A percentile compares a stretch with the other conserved stretches of the same genome.
These are phyloP conservation scores for Bellardia bayeri DNA, from an alignment of 2,888 invertebrate species.

Conservation along the genomic window DNA sequence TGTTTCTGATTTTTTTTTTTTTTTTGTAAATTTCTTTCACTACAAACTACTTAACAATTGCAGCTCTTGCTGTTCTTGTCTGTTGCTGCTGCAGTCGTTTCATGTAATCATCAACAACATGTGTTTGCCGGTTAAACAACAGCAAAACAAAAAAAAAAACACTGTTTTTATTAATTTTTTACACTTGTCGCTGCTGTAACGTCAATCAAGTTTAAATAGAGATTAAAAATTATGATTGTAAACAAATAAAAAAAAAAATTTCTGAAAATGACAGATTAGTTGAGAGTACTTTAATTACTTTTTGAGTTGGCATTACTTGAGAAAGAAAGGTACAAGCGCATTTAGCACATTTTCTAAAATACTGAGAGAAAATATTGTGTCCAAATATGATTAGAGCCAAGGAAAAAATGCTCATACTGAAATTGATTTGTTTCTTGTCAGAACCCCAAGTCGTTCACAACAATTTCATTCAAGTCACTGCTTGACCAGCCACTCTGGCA, in stretches of 20 bases:
- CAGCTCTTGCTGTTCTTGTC: constrained; percentile 1
- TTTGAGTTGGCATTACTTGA: background rate
- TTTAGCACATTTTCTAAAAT: no score
- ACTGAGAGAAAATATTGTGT: no score
- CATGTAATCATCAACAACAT: constrained; percentile 60
- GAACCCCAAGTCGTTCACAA: no score
- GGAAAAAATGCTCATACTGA: no score
- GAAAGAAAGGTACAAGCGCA: no score
- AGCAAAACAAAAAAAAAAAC: background rate
- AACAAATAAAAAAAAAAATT: background rate
- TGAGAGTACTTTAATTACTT: background rate
- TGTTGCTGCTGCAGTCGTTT: constrained; percentile 19
- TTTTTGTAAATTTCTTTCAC: constrained; percentile 18
- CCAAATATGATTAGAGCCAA: no score
- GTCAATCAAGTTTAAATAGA: constrained; percentile 42
- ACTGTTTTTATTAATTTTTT: constrained; percentile 48
- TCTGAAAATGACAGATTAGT: background rate
- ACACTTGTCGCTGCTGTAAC: constrained; percentile 56
- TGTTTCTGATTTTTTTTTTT: constrained; percentile 30
- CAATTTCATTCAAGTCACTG: no score
- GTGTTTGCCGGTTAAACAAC: constrained; percentile 53
- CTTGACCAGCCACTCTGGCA: no score
- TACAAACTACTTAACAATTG: constrained; percentile 58
- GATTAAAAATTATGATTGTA: constrained; percentile 26
- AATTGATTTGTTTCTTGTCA: no score